phyloP scores from a whole-genome alignment of 2,797 vertebrate species.

The Crax fasciolata region DNA sequence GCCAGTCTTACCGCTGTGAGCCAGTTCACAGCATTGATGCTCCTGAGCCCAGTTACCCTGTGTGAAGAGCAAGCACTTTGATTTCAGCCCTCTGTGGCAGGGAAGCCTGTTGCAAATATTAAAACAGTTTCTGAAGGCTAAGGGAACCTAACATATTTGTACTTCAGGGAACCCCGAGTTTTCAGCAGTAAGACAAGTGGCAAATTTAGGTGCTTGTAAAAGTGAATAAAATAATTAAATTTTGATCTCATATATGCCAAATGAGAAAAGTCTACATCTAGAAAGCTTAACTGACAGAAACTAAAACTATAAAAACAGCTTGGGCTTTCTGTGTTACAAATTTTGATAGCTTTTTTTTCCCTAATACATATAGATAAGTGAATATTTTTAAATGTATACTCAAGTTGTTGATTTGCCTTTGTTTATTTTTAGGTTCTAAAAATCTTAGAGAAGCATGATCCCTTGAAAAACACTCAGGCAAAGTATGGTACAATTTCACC shows the following conservation, averaged over 20 bases:
- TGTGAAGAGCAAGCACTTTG: neutral
- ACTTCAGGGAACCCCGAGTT: neutral
- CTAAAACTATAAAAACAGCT: neutral
- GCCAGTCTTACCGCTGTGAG: neutral
- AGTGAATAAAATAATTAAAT: neutral
- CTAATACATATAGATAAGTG: neutral
- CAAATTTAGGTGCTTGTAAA: neutral
- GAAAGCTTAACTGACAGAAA: neutral
- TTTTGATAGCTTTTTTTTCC: neutral
- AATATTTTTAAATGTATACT: neutral
- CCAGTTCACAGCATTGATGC: neutral
- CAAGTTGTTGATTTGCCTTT: conserved; percentile 13
- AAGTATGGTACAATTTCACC: conserved; percentile 87
- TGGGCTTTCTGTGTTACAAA: neutral
- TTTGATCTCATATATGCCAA: rapidly evolving
- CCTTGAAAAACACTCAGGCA: conserved; percentile 88
- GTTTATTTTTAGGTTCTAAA: conserved; percentile 91
- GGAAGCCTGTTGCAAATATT: neutral
- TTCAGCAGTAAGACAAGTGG: neutral
- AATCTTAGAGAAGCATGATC: conserved; percentile 97
- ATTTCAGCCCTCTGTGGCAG: neutral
- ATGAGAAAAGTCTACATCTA: neutral
- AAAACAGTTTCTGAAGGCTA: neutral
- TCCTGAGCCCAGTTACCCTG: neutral
- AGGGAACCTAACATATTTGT: neutral